Conservation (phyloP, 2,113 vertebrate species). For the Dasyurus viverrinus region DNA sequence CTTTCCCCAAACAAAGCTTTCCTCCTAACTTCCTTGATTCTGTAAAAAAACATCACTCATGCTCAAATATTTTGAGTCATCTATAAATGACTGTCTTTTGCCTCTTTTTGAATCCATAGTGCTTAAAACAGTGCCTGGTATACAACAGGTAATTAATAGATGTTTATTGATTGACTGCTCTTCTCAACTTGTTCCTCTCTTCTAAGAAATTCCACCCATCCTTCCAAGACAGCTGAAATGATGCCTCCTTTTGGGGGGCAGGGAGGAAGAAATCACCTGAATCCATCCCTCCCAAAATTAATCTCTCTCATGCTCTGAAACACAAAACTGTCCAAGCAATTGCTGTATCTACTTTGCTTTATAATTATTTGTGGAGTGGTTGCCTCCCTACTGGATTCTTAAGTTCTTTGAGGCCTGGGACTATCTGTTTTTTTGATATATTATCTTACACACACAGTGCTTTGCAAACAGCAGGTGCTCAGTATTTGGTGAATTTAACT, state of each 20-base stretch:
- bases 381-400: not conserved
- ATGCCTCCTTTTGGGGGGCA: not conserved
- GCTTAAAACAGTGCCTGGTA: not conserved
- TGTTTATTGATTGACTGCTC: not conserved
- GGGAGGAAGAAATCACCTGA: not conserved
- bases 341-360: not conserved
- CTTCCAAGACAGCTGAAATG: not conserved
- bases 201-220: not conserved
- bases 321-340: not conserved
- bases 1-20: not conserved
- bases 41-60: not conserved
- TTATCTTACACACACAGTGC: not conserved
- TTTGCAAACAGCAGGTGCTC: not conserved
- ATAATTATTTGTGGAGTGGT: not conserved
- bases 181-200: not conserved
- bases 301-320: not conserved
- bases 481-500: not conserved
- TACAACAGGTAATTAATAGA: not conserved
- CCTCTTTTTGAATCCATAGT: not conserved
- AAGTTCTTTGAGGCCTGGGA: not conserved
- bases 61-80: not conserved
- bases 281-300: not conserved
- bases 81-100: not conserved
- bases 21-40: not conserved
- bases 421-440: not conserved